Evolutionary conservation across 2,113 vertebrate genomes (phyloP).

Genomic region (Psammodynastes pulverulentus): DNA sequence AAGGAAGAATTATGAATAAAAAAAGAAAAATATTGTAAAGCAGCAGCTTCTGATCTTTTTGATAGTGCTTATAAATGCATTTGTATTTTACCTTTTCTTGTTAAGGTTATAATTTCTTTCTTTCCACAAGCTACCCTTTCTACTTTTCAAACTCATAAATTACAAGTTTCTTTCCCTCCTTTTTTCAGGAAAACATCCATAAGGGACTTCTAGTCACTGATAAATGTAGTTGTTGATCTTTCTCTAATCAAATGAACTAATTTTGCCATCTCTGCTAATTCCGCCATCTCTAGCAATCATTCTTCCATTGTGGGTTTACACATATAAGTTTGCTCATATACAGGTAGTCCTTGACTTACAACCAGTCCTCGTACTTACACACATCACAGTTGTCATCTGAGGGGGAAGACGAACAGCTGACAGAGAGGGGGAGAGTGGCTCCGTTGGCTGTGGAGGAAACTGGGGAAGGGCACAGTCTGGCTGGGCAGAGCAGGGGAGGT

Average conservation of each 20-base stretch:
- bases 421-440: too few species aligned
- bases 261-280: neutral
- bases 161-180: neutral
- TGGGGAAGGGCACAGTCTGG: too few species aligned
- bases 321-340: neutral
- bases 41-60: neutral
- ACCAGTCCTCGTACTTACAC: too few species aligned
- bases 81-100: neutral
- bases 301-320: neutral
- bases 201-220: neutral
- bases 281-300: neutral
- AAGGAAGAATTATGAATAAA: neutral
- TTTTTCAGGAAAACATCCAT: neutral
- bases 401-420: too few species aligned
- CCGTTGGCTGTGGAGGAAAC: too few species aligned
- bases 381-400: too few species aligned
- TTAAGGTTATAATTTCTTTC: neutral
- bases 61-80: neutral
- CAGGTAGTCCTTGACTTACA: too few species aligned
- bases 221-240: neutral
- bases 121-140: neutral
- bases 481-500: too few species aligned
- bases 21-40: neutral
- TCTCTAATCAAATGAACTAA: neutral
- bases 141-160: neutral